Conservation (phyloP, 2,888 invertebrate species). For the Chesias legatella region DNA sequence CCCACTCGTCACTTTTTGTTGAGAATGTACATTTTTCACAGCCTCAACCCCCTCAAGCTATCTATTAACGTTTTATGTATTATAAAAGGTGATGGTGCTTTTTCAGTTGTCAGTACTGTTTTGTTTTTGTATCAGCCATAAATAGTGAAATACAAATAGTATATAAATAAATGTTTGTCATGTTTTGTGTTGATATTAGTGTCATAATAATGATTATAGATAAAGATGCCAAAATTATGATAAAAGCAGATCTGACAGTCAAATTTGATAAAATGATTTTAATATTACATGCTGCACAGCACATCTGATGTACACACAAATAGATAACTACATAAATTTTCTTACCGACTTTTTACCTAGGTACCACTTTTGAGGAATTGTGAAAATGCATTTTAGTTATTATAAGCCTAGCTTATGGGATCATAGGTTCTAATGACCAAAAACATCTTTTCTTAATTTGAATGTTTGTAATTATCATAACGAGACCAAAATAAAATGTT, state of each 20-base stretch:
- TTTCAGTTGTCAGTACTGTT: slow-evolving; percentile 8
- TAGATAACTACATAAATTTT: too few species aligned
- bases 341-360: too few species aligned
- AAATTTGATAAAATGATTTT: too few species aligned
- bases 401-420: too few species aligned
- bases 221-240: too few species aligned
- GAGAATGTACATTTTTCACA: slow-evolving; percentile 52
- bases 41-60: slow-evolving; percentile 40
- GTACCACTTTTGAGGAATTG: too few species aligned
- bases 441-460: background rate
- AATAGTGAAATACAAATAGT: slow-evolving; percentile 1
- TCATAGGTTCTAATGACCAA: too few species aligned
- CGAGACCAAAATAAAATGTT: slow-evolving; percentile 17
- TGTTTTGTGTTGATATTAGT: background rate
- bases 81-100: slow-evolving; percentile 16
- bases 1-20: slow-evolving; percentile 57
- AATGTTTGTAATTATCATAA: background rate
- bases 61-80: slow-evolving; percentile 33
- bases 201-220: background rate
- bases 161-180: background rate
- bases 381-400: slow-evolving; percentile 8
- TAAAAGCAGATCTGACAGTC: too few species aligned
- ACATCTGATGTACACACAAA: too few species aligned
- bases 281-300: too few species aligned
- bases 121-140: slow-evolving; percentile 2